A percentile compares a stretch with the other conserved stretches of the same genome.
phyloP scores from a whole-genome alignment of 1,140 invertebrate genomes.

The Achatina immaculata region DNA sequence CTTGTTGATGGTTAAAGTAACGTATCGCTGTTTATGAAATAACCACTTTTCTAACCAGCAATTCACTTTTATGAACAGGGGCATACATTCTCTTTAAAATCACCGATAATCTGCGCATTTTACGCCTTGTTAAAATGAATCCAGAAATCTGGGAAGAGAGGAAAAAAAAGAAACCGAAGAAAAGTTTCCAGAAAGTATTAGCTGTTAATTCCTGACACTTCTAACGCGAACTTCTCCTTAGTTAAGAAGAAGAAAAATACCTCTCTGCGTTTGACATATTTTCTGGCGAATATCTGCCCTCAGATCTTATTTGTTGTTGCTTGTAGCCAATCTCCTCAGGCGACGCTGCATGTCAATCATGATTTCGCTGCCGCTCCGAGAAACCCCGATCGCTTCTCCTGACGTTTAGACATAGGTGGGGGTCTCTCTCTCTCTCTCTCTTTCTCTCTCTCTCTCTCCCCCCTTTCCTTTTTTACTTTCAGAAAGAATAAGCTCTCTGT shows the following conservation, averaged over 20 bases:
- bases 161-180: too few relatives aligned
- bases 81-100: too few relatives aligned
- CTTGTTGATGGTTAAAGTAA: too few relatives aligned
- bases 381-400: not conserved
- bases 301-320: not conserved
- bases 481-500: too few relatives aligned
- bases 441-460: too few relatives aligned
- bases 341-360: not conserved
- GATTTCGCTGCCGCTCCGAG: not conserved
- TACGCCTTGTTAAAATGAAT: not conserved
- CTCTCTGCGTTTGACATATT: not conserved
- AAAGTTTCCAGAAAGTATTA: not conserved
- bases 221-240: not conserved
- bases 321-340: not conserved
- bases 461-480: too few relatives aligned
- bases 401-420: not conserved
- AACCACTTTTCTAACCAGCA: too few relatives aligned
- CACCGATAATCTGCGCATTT: too few relatives aligned
- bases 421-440: too few relatives aligned
- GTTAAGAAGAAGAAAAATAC: not conserved
- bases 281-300: not conserved
- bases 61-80: too few relatives aligned
- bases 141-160: not conserved
- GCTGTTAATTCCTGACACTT: conserved; percentile 3
- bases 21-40: too few relatives aligned